Base-by-base conservation (phyloP, 2,888 invertebrate genomes). In the Abrostola tripartita region DNA sequence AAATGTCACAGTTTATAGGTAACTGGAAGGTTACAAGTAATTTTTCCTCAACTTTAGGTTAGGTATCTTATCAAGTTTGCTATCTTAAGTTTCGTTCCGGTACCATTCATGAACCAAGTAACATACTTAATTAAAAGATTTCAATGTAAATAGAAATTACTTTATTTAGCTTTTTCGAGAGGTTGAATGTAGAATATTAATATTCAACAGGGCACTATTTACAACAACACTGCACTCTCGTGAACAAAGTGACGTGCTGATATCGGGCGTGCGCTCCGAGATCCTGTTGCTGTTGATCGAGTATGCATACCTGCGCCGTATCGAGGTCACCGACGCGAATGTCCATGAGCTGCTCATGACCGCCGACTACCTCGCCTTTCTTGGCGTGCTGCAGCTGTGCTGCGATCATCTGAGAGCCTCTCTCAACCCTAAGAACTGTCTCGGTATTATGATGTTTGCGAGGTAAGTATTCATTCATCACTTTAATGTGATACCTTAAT, bases 301-400 rank as follows among this genome's bases (percentile, higher is more conserved):
- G 78, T 98, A 97, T 89, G 97, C 98, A 0, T 99, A 99, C 90
- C 94, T 98, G 49, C 95, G 98, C 58, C 96, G 96, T 73, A 95
- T 98, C 59, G 96, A 96, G 66, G 96, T 99, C 36, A 96, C 95
- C 64, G 95, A 96, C 42, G 95, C 96, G 40, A 98, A 98, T 85
- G 98, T 98, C 0, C 97, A 97, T 82, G 96, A 97, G 81, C 93
- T 99, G 11, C 95, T 98, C 47, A 96, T 97, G 79, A 97, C 97
- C 0, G 98, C 98, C 5, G 98, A 99, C 92, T 98, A 98, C 87
- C 96, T 99, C 60, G 97, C 97, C 81, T 97, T 98, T 76, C 93
- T 97, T 52, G 98, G 98, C 0, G 96, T 98, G 51, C 95, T 98
- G 56, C 96, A 97, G 74, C 95, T 97, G 24, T 98, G 98, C 89